Base-by-base conservation (phyloP, 2,797 vertebrate genomes). In the Gila robusta region DNA sequence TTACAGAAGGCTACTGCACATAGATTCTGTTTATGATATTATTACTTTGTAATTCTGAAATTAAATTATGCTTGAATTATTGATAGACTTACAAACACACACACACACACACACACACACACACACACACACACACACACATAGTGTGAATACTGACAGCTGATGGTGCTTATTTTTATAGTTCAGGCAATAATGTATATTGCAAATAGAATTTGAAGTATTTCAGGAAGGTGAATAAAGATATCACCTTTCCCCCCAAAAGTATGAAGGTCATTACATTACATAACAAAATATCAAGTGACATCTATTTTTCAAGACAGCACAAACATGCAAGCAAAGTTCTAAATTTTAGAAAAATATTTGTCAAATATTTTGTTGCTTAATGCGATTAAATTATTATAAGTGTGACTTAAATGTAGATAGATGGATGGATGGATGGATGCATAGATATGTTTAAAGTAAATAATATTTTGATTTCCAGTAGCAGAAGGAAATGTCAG, bases 401-500 rank as follows among this genome's bases (percentile, higher is more conserved):
- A 32, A 52, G 49, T 54, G 52, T 52, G 16, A 52, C 16, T 52
- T 52, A 17, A 52, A 19, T 19, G 17, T 49, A 6, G 56, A 59
- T 3, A 59, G 23, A 59, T 4, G 10, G 23, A 56, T 10, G 23
- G 54, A 56, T 32, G 74, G 79, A 10, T 37, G 59, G 47, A 32
- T 32, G 28, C 28, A 32, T 32, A 32, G 28, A 32, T 32, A 32
- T 32, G 28, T 32, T 32, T 32, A 32, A 56, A 79, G 44, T 26
- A 44, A 12, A 19, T 16, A 52, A 73, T 59, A 37, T 70, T 9
- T 47, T 73, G 70, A 82, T 71, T 56, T 85, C 37, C 37, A 72
- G 47, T 14, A 56, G 82, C 47, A 39, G n/a, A 54, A 89, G 88
- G 91, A 94, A 94, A 95, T 95, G 94, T 95, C 93, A 95, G 91